A percentile compares a stretch with the other conserved stretches of the same genome.
Conservation (phyloP, 2,888 invertebrate genomes). For the Callinectes sapidus region DNA sequence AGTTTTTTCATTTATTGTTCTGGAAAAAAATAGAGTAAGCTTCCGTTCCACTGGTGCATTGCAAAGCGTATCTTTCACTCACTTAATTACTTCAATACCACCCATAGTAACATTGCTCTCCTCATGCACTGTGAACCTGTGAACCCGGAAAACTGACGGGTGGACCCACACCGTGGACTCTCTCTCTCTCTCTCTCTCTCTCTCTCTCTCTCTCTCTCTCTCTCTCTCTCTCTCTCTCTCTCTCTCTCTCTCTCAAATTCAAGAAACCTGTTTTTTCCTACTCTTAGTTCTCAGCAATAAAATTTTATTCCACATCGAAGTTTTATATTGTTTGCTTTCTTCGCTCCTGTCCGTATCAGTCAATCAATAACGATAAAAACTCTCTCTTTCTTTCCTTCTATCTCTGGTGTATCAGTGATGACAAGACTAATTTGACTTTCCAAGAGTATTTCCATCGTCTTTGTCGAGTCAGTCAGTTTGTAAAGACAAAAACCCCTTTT, state of each 20-base stretch:
- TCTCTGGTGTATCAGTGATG: background rate
- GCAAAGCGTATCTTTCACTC: background rate
- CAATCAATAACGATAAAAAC: background rate
- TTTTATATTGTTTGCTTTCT: background rate
- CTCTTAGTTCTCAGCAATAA: background rate
- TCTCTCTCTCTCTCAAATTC: background rate
- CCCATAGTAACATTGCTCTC: too few species aligned
- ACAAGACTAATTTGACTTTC: background rate
- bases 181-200: slow-evolving; percentile 14
- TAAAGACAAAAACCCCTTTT: too few species aligned
- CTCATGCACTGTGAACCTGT: too few species aligned
- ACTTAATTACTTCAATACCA: background rate
- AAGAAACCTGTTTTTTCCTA: background rate
- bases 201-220: background rate
- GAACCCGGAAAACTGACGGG: too few species aligned
- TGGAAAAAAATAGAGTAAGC: background rate
- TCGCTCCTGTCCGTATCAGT: background rate
- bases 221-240: slow-evolving; percentile 38
- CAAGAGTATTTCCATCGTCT: background rate
- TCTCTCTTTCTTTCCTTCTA: background rate
- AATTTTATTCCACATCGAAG: background rate
- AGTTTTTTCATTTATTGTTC: background rate
- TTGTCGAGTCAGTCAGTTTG: background rate
- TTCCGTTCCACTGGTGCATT: background rate
- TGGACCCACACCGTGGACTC: background rate